Percentiles rank a stretch among this genome's conserved stretches.
These are phyloP conservation scores for Nerophis lumbriciformis DNA, from an alignment of 2,113 vertebrate species.

Conservation along the genomic window DNA sequence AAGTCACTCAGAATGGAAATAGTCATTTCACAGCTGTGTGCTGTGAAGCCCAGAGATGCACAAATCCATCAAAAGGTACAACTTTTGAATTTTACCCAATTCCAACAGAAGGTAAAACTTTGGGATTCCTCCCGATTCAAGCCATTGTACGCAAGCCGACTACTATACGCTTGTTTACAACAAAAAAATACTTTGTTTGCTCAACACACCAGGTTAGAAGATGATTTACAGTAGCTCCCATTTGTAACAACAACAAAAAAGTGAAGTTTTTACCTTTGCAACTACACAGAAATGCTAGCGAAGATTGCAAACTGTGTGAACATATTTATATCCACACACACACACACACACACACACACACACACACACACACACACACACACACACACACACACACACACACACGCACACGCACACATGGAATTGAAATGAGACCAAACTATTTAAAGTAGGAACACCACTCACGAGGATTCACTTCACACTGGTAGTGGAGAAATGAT, in stretches of 20 bases:
- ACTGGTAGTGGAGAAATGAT: too few relatives aligned
- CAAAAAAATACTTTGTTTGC: constrained; percentile 17
- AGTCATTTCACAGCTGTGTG: constrained; percentile 29
- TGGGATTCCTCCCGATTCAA: constrained; percentile 22
- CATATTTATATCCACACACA: background rate
- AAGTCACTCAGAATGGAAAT: constrained; percentile 40
- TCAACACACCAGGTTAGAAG: constrained; percentile 18
- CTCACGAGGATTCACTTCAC: background rate
- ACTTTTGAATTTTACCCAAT: constrained; percentile 13
- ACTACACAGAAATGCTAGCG: constrained; percentile 15
- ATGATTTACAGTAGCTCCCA: constrained; percentile 23
- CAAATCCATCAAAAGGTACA: constrained; percentile 12
- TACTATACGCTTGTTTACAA: constrained; percentile 1
- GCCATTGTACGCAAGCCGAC: background rate
- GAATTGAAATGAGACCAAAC: background rate
- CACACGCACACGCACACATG: too few relatives aligned
- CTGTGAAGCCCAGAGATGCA: constrained; percentile 26
- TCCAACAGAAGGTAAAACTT: constrained; percentile 14
- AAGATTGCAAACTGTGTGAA: constrained; percentile 4
- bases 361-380: too few relatives aligned
- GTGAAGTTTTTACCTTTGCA: constrained; percentile 9
- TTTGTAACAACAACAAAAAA: constrained; percentile 15
- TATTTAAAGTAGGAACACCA: background rate
- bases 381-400: too few relatives aligned
- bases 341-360: too few relatives aligned